Evolutionary conservation across 2,797 vertebrate species (phyloP), one percentile per base, ranked within the genome.

Genomic region (Okamejei kenojei): DNA sequence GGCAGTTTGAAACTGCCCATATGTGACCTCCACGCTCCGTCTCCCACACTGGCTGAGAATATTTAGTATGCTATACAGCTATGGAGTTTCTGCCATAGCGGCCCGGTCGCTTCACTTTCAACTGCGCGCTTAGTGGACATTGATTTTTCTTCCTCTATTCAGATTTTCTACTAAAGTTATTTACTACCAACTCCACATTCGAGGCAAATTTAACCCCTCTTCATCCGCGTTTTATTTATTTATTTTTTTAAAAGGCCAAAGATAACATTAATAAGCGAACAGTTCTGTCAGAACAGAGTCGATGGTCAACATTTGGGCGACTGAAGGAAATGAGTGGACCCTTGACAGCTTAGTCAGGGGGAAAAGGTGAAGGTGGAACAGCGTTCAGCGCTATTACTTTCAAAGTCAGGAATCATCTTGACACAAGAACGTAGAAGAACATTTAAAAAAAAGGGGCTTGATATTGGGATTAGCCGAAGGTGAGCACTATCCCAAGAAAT

Each of bases 1-100:
- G 90, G 9, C 90, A 54, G 68, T 91, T 91, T 91, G 90, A 91
- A 91, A 54, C 74, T 26, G 90, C 45, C 90, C 68, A 45, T 74
- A n/a, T 91, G 90, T 74, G 90, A 74, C 90, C 68, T 91, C 90
- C 71, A 68, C 84, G 38, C 84, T 88, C 58, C 13, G 2, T 13
- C 61, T 32, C 29, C 26, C 58, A 26, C 23, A 86, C 54, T 63
- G 82, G 6, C 26, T 23, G 82, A 63, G 29, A 26, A 63, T 17
- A 65, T 63, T 65, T 65, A 63, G 7, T 65, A 88, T 35, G 7
- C 21, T 19, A 26, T 21, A 35, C 9, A 68, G 61, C 61, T n/a
- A n/a, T 17, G 13, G 26, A 29, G 9, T 61, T 19, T 1, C 10
- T 88, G n/a, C n/a, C 61, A 35, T 2, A 8, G 15, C 4, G 32